Percentiles rank a stretch among this genome's conserved stretches.
phyloP scores from a whole-genome alignment of 2,888 invertebrate genomes.

The Fissipunctia ypsillon region DNA sequence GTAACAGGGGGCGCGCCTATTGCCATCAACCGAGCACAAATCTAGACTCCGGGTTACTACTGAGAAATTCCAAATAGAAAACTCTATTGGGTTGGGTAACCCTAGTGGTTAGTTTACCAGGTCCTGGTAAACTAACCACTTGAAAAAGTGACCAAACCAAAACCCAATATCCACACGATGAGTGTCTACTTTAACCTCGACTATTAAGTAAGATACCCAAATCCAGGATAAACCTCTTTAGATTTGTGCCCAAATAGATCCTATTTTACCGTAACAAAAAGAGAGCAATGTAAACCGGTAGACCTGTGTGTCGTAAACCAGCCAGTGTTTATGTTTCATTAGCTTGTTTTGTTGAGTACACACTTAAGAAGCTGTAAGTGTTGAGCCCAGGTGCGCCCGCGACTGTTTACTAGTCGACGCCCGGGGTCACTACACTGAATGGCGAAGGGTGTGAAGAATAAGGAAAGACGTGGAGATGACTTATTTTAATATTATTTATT shows the following conservation, averaged over 20 bases:
- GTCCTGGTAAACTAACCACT: neutral
- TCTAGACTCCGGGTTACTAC: too few species aligned
- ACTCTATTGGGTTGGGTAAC: too few species aligned
- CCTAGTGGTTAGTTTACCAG: too few species aligned
- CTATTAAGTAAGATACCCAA: neutral
- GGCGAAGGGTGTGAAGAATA: slow-evolving; percentile 79
- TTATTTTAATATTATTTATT: neutral
- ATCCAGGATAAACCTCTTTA: neutral
- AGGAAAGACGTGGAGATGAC: slow-evolving; percentile 68
- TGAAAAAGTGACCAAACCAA: neutral
- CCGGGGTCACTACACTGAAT: slow-evolving; percentile 84
- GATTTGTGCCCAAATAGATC: slow-evolving; percentile 4
- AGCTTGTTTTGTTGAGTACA: slow-evolving; percentile 65
- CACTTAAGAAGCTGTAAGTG: slow-evolving; percentile 70
- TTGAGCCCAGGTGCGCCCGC: slow-evolving; percentile 83
- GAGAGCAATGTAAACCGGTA: slow-evolving; percentile 25
- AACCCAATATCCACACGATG: neutral
- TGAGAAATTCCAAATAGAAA: too few species aligned
- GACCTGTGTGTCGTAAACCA: slow-evolving; percentile 44
- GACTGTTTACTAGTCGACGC: slow-evolving; percentile 77
- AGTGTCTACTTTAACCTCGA: neutral
- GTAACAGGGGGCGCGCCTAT: too few species aligned
- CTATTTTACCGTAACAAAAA: slow-evolving; percentile 37
- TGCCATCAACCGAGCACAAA: too few species aligned
- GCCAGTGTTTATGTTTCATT: slow-evolving; percentile 69